Percentiles rank a stretch among this genome's conserved stretches.
Conservation (phyloP, 2,888 invertebrate species). For the Oxyscelio sp. region DNA sequence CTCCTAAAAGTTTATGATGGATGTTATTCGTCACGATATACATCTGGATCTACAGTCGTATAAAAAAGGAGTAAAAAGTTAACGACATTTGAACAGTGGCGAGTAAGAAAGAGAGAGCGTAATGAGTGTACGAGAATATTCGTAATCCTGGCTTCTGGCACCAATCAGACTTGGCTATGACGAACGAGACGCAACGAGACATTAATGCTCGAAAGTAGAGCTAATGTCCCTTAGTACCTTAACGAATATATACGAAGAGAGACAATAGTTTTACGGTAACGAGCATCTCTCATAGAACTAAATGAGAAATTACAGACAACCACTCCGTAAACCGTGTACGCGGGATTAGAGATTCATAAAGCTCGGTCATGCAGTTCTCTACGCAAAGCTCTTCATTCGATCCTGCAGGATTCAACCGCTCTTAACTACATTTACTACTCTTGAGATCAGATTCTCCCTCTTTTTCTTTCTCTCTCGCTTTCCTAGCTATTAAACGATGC, state of each 20-base stretch:
- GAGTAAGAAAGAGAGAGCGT: conserved; percentile 32
- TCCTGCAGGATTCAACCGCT: conserved; percentile 48
- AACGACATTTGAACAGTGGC: conserved; percentile 44
- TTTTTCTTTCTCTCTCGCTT: conserved; percentile 2
- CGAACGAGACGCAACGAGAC: conserved; percentile 69
- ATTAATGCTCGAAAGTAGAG: conserved; percentile 56
- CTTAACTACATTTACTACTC: conserved; percentile 59
- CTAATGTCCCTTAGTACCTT: conserved; percentile 56
- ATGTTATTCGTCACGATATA: conserved; percentile 49
- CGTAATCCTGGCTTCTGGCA: conserved; percentile 81
- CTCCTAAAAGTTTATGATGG: conserved; percentile 54
- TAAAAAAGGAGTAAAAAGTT: conserved; percentile 50
- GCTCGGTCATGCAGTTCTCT: conserved; percentile 64
- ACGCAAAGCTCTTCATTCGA: conserved; percentile 59
- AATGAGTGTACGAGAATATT: conserved; percentile 61
- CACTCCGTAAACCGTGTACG: conserved; percentile 77
- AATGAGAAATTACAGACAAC: conserved; percentile 75
- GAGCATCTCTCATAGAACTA: too few species aligned
- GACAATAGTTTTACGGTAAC: too few species aligned
- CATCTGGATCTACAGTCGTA: conserved; percentile 22
- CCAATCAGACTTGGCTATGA: conserved; percentile 80
- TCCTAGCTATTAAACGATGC: conserved; percentile 4
- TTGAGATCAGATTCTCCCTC: conserved; percentile 45
- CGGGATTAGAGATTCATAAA: conserved; percentile 82
- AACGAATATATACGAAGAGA: background rate